Percentiles rank a stretch among this genome's conserved stretches.
These are phyloP conservation scores for Pinna nobilis DNA, from an alignment of 1,140 invertebrate species.

Conservation along the genomic window DNA sequence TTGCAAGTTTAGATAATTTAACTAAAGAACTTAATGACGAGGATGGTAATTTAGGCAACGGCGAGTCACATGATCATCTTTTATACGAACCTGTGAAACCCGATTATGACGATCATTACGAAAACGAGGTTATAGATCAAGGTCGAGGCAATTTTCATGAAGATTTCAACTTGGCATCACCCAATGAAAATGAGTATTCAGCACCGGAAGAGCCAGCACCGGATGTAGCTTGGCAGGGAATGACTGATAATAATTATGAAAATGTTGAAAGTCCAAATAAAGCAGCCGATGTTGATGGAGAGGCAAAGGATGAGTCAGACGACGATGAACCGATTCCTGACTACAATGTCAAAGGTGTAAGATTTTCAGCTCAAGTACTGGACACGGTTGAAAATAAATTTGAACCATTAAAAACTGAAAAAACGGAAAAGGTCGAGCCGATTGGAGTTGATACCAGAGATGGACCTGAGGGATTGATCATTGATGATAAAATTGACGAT, in stretches of 20 bases:
- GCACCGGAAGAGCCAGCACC: not conserved
- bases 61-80: too few relatives aligned
- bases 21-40: too few relatives aligned
- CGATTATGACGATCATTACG: slow-evolving; percentile 2
- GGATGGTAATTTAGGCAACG: too few relatives aligned
- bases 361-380: slow-evolving; percentile 39
- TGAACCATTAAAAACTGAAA: slow-evolving; percentile 32
- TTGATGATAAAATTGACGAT: too few relatives aligned
- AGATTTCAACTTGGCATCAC: not conserved
- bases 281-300: not conserved
- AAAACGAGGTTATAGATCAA: not conserved
- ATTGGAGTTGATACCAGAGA: too few relatives aligned
- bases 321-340: slow-evolving; percentile 46
- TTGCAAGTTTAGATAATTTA: too few relatives aligned
- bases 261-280: not conserved
- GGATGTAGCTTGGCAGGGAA: too few relatives aligned
- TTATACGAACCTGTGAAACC: slow-evolving; percentile 1
- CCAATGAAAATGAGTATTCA: not conserved
- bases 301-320: not conserved
- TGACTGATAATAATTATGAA: too few relatives aligned
- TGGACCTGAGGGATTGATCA: too few relatives aligned
- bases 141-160: not conserved
- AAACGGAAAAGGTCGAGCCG: not conserved
- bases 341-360: slow-evolving; percentile 40
- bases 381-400: slow-evolving; percentile 45